Base-by-base conservation (phyloP, 1,140 invertebrate species). In the Tetragnatha versicolor region DNA sequence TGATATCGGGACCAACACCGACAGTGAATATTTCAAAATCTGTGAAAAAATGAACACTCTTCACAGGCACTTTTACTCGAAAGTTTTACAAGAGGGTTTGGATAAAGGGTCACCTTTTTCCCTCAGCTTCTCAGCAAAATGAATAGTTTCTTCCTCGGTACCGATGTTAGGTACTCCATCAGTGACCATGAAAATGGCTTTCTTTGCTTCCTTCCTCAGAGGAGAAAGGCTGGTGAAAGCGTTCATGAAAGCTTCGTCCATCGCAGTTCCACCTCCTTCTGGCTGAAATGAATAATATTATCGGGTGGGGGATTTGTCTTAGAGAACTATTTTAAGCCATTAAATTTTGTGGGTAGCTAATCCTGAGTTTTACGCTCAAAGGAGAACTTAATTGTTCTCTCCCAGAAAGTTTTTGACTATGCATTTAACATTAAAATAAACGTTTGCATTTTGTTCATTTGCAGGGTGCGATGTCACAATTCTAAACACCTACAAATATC, bases 21-120 rank as follows among this genome's bases (percentile, higher is more conserved):
- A 79, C 33, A 27, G 68, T 79, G 22, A 79, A 79, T 17, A 79
- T 72, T n/a, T 79, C 77, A 20, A 53, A 79, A 51, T 35, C 77
- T 79, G 17, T 31, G 25, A 75, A 22, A n/a, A 47, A 47, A 68
- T 17, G 4, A 25, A 33, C n/a, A 63, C 3, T 22, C 12, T 45
- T 45, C 10, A 45, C n/a, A 2, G n/a, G n/a, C 42, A 45, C 42
- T 45, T 45, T 14, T 45, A 14, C 42, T 45, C n/a, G 1, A n/a
- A 45, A 45, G 42, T 3, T 45, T 45, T 14, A 2, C n/a, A 14
- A 3, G 20, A 47, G 42, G 20, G 20, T 17, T 47, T 17, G 20
- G 42, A 47, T 17, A 47, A 47, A 47, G 20, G 10, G 70, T 66
- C 63, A 2, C 25, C n/a, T 5, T 45, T 7, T 14, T 61, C 42